Base-by-base conservation (phyloP, 2,113 vertebrate genomes). In the Mugil cephalus region DNA sequence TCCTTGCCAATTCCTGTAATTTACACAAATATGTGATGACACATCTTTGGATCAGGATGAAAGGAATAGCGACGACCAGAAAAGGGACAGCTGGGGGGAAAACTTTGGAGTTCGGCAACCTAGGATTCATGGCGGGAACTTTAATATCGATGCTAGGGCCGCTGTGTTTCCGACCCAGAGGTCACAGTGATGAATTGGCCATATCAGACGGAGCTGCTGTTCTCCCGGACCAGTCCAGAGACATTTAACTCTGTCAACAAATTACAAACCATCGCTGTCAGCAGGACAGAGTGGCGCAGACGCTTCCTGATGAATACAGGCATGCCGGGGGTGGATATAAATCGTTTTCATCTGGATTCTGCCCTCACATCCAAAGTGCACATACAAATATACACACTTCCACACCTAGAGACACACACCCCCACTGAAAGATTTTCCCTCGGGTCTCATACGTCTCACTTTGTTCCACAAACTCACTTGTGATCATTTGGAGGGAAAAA, bases 381-480 rank as follows among this genome's bases (percentile, higher is more conserved):
- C 59, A 45, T 43, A 74, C 34, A 59, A 59, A 61, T 18, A 71
- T 53, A 40, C 35, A 77, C 76, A 55, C 47, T 21, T 55, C 15
- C 18, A 54, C 34, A 45, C 75, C 38, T 15, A 45, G 53, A 52
- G 21, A 34, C 46, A 82, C 42, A 47, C 21, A 59, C 47, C 59
- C 45, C 30, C 15, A 74, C 67, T 87, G 77, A 91, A 84, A 74
- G 69, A 79, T 80, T 74, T 73, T 64, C 90, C 84, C 85, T 11
- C 8, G 85, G 80, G 90, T 85, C 87, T 84, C 88, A 85, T 92
- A 79, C 43, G 74, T 92, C 84, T 92, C 86, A 93, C 90, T 93
- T 89, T 85, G 88, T 84, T 91, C 78, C 85, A 77, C 77, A 86
- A 85, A 89, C 78, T 87, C 59, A 24, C 77, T 79, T 69, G 35